A percentile compares a stretch with the other conserved stretches of the same genome.
phyloP scores from a whole-genome alignment of 2,888 invertebrate genomes.

The Morinoia aosen region DNA sequence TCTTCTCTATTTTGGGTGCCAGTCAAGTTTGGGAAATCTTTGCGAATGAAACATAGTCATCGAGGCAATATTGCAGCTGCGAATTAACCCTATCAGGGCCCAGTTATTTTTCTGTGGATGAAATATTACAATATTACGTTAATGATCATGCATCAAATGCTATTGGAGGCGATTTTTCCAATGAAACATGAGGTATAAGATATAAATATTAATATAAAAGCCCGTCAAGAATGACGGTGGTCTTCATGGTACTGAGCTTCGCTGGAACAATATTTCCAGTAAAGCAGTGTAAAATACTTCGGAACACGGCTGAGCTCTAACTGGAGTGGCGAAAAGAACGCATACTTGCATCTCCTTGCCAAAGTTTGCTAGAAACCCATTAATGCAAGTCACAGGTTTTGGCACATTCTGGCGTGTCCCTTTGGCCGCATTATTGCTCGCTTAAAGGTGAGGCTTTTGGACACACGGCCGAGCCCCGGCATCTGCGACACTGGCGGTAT shows the following conservation, averaged over 20 bases:
- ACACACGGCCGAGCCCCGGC: background rate
- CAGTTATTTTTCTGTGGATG: too few relatives aligned
- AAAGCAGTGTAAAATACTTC: too few relatives aligned
- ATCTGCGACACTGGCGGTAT: background rate
- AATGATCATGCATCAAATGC: too few relatives aligned
- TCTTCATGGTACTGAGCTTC: too few relatives aligned
- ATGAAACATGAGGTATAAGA: too few relatives aligned
- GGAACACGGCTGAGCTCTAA: too few relatives aligned
- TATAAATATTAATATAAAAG: too few relatives aligned
- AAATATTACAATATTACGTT: too few relatives aligned
- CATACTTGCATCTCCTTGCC: background rate
- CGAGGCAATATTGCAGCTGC: background rate
- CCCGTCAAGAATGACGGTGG: too few relatives aligned
- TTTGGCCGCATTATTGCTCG: constrained; percentile 1
- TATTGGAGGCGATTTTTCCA: too few relatives aligned
- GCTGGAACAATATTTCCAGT: too few relatives aligned
- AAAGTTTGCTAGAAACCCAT: background rate
- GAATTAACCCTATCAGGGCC: background rate
- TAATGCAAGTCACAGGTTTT: background rate
- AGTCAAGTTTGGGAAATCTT: background rate
- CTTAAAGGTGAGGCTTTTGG: constrained; percentile 12
- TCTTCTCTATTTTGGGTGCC: background rate
- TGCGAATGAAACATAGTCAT: background rate
- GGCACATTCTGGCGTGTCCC: background rate
- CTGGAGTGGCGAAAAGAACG: too few relatives aligned